Percentiles rank a stretch among this genome's conserved stretches.
phyloP scores from a whole-genome alignment of 2,797 vertebrate genomes.

The Poeciliopsis gracilis region DNA sequence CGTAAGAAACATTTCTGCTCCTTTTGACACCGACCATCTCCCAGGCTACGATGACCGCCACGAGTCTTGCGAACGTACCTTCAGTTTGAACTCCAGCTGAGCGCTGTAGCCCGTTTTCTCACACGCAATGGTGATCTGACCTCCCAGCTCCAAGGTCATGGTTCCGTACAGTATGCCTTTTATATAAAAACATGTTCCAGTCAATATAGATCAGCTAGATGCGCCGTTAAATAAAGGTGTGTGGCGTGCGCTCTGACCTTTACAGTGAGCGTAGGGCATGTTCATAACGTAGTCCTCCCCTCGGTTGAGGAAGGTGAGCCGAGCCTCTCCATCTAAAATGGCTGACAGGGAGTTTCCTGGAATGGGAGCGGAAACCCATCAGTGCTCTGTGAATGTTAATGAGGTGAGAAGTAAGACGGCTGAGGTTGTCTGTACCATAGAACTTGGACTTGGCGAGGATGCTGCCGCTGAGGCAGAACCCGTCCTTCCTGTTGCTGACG shows the following conservation, averaged over 20 bases:
- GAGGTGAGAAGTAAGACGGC: too few species aligned
- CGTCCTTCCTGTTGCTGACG: constrained; percentile 98
- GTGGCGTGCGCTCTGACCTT: constrained; percentile 82
- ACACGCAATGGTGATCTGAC: constrained; percentile 90
- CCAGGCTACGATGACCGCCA: too few species aligned
- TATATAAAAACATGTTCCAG: not conserved
- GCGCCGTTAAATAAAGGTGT: not conserved
- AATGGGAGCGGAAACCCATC: not conserved
- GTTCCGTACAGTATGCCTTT: constrained; percentile 97
- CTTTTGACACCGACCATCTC: not conserved
- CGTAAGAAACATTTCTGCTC: constrained; percentile 9
- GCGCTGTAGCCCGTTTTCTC: constrained; percentile 98
- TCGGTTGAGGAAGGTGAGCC: constrained; percentile 92
- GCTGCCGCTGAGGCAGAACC: constrained; percentile 97
- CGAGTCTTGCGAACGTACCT: constrained; percentile 77
- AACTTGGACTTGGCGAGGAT: constrained; percentile 99
- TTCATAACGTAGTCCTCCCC: constrained; percentile 98
- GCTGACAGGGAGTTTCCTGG: constrained; percentile 97
- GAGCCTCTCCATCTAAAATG: constrained; percentile 94
- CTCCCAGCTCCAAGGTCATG: constrained; percentile 96
- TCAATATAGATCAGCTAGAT: not conserved
- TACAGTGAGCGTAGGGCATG: constrained; percentile 99
- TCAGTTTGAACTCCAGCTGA: constrained; percentile 96
- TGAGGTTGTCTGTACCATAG: constrained; percentile 83
- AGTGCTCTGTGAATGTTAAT: not conserved